Conservation (phyloP, 2,888 invertebrate genomes). For the Parnassius glacialis region DNA sequence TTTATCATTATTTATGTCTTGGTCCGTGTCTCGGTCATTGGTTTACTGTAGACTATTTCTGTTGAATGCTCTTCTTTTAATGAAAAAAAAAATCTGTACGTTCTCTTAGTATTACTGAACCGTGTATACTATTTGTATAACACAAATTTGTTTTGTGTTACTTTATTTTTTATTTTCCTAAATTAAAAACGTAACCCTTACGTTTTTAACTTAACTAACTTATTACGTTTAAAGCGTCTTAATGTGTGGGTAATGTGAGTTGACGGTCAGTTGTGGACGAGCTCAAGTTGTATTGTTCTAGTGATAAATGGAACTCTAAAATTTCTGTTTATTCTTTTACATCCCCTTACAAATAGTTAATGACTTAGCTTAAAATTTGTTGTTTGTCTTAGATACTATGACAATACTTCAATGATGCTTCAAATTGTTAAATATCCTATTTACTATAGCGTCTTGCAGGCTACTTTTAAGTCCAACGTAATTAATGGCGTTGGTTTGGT, state of each 20-base stretch:
- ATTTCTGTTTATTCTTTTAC: slow-evolving; percentile 28
- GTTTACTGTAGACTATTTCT: slow-evolving; percentile 11
- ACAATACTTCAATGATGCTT: too few species aligned
- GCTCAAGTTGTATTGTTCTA: slow-evolving; percentile 34
- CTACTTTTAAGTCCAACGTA: background rate
- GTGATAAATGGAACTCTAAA: slow-evolving; percentile 33
- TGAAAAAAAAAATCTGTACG: slow-evolving; percentile 2
- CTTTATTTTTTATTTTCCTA: slow-evolving; percentile 20
- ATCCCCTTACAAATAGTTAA: slow-evolving; percentile 15
- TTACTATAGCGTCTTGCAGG: too few species aligned
- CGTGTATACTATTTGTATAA: background rate
- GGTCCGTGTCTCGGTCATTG: slow-evolving; percentile 10
- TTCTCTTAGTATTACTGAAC: slow-evolving; percentile 9
- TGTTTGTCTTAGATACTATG: background rate
- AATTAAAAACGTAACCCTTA: background rate
- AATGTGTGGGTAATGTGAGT: slow-evolving; percentile 30
- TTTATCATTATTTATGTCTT: slow-evolving; percentile 25
- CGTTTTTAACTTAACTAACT: slow-evolving; percentile 35
- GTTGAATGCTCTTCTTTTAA: slow-evolving; percentile 11
- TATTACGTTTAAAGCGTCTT: slow-evolving; percentile 30
- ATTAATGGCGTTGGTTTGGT: background rate
- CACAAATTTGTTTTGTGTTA: background rate
- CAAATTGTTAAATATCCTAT: too few species aligned
- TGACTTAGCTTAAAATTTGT: slow-evolving; percentile 1
- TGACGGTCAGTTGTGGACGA: slow-evolving; percentile 39